Evolutionary conservation across 2,113 vertebrate species (phyloP).

Genomic region (Rhizomys pruinosus): DNA sequence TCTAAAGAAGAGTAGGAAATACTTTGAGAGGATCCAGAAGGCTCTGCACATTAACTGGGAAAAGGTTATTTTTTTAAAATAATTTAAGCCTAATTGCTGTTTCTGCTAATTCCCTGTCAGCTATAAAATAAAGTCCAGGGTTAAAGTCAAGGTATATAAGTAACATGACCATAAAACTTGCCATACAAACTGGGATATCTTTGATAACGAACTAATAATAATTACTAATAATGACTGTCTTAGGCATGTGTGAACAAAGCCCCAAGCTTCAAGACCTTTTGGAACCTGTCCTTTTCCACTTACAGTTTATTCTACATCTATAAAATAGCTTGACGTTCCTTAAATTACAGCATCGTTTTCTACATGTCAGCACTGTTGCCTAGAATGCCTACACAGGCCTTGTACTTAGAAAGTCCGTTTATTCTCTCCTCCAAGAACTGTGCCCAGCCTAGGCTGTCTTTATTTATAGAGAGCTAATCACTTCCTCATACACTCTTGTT

Average conservation of each 20-base stretch:
- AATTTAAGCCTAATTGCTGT: not conserved
- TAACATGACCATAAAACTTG: not conserved
- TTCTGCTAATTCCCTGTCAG: not conserved
- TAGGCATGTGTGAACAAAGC: not conserved
- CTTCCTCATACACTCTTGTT: not conserved
- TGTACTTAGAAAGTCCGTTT: not conserved
- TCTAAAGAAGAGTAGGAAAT: not conserved
- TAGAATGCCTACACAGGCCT: not conserved
- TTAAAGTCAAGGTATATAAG: not conserved
- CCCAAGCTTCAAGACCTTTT: not conserved
- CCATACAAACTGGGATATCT: not conserved
- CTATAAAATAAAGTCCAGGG: constrained; percentile 15
- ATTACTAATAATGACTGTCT: not conserved
- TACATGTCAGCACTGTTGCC: not conserved
- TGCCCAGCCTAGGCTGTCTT: not conserved
- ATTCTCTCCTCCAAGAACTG: not conserved
- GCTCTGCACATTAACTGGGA: not conserved
- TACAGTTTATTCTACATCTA: not conserved
- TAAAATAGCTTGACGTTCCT: not conserved
- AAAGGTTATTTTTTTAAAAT: constrained; percentile 11
- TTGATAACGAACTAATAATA: not conserved
- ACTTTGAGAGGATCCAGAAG: not conserved
- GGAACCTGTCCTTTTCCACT: not conserved
- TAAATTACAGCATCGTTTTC: not conserved
- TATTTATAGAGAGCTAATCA: not conserved